Evolutionary conservation across 1,140 invertebrate species (phyloP).

Genomic region (Bradysia coprophila): DNA sequence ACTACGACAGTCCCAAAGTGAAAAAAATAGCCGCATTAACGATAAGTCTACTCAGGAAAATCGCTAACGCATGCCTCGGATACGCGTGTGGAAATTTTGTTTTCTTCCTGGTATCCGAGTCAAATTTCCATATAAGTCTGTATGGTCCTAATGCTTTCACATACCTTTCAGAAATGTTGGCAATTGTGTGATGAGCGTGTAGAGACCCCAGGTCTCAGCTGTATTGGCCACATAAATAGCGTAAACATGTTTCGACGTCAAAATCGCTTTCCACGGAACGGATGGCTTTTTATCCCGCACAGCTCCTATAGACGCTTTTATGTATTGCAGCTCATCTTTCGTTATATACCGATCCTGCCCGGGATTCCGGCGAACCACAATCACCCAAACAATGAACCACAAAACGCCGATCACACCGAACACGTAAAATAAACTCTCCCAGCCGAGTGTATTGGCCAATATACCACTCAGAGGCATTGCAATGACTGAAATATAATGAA

Average conservation of each 20-base stretch:
- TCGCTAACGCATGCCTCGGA: no score
- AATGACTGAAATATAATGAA: no score
- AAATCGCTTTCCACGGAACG: constrained; percentile 63
- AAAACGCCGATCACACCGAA: constrained; percentile 36
- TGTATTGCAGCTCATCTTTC: constrained; percentile 55
- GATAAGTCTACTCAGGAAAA: no score
- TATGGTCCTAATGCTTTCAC: no score
- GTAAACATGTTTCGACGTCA: constrained; percentile 73
- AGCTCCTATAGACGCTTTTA: constrained; percentile 30
- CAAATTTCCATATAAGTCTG: no score
- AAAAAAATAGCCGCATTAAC: no score
- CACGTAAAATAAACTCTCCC: constrained; percentile 72
- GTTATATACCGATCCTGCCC: constrained; percentile 56
- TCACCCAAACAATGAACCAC: constrained; percentile 53
- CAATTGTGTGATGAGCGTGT: constrained; percentile 74
- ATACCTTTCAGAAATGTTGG: constrained; percentile 79
- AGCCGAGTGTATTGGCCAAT: constrained; percentile 52
- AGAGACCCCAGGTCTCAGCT: constrained; percentile 92
- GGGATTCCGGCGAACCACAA: constrained; percentile 55
- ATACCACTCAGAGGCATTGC: constrained; percentile 56
- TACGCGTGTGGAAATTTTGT: no score
- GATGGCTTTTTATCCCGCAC: constrained; percentile 23
- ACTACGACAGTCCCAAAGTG: no score
- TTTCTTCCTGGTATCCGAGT: no score
- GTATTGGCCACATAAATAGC: constrained; percentile 81